Evolutionary conservation across 2,797 vertebrate genomes (phyloP).

Genomic region (Nannoperca australis): DNA sequence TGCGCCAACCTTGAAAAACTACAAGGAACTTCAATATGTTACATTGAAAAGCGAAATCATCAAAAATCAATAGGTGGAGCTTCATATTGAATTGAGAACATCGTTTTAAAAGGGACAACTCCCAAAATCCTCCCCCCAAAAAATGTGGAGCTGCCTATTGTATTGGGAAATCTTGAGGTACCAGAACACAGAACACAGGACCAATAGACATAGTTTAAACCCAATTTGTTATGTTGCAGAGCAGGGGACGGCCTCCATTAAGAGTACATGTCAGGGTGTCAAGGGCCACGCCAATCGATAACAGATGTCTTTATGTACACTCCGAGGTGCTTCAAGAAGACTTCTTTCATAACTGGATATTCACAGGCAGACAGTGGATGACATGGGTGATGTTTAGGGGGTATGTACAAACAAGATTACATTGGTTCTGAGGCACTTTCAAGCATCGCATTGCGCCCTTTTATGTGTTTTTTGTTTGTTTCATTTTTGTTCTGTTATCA

Average conservation of each 20-base stretch:
- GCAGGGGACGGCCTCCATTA: slow-evolving; percentile 58
- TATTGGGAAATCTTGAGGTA: background rate
- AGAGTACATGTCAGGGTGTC: slow-evolving; percentile 42
- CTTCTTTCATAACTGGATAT: slow-evolving; percentile 28
- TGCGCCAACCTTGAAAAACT: too few relatives aligned
- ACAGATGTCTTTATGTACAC: slow-evolving; percentile 56
- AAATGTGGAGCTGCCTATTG: background rate
- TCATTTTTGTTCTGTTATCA: background rate
- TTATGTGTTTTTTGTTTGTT: background rate
- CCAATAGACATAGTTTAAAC: slow-evolving; percentile 47
- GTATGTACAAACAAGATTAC: background rate
- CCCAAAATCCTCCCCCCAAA: background rate
- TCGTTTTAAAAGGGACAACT: background rate
- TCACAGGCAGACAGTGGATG: slow-evolving; percentile 6
- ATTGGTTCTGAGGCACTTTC: background rate
- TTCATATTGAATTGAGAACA: too few relatives aligned
- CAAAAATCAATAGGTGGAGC: too few relatives aligned
- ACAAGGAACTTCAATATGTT: too few relatives aligned
- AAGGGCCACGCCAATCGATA: slow-evolving; percentile 43
- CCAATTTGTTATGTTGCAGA: slow-evolving; percentile 62
- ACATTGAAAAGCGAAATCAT: too few relatives aligned
- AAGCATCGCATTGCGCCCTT: background rate
- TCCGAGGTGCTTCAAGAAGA: slow-evolving; percentile 40
- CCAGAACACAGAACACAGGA: slow-evolving; percentile 7
- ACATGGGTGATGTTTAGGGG: background rate